Conservation (phyloP, 2,113 vertebrate genomes). For the Pipra filicauda region DNA sequence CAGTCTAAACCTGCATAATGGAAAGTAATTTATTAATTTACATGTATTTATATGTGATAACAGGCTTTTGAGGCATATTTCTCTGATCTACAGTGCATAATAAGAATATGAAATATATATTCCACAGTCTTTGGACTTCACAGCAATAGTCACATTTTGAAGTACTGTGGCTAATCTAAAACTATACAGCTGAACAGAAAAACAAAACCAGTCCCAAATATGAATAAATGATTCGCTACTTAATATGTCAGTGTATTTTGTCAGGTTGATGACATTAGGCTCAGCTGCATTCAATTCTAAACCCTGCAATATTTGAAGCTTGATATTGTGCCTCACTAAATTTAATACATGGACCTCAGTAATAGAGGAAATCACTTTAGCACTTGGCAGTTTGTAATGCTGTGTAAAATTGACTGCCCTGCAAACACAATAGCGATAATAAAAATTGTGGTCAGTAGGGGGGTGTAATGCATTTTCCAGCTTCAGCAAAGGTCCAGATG, state of each 20-base stretch:
- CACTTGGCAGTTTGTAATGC: constrained; percentile 80
- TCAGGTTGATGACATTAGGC: constrained; percentile 80
- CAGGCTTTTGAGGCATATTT: constrained; percentile 29
- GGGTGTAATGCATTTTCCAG: constrained; percentile 77
- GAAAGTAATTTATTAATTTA: constrained; percentile 17
- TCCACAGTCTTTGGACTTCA: not conserved
- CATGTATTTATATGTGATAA: constrained; percentile 1
- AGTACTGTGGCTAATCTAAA: constrained; percentile 64
- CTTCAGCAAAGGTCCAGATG: constrained; percentile 77
- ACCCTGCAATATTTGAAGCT: constrained; percentile 80
- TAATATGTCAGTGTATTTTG: constrained; percentile 81
- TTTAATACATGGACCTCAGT: constrained; percentile 79
- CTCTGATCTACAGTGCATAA: constrained; percentile 27
- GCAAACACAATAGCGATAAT: constrained; percentile 81
- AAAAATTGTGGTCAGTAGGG: constrained; percentile 79
- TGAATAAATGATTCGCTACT: constrained; percentile 80
- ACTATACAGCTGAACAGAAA: constrained; percentile 56
- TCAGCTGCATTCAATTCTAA: constrained; percentile 76
- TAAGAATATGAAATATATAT: not conserved
- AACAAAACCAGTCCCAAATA: constrained; percentile 71
- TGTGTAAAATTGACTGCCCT: constrained; percentile 80
- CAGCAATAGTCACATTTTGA: constrained; percentile 33
- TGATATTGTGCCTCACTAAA: constrained; percentile 81
- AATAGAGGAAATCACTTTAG: constrained; percentile 84
- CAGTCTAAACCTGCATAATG: not conserved